Conservation (phyloP, 2,888 invertebrate species). For the Rhingia campestris region DNA sequence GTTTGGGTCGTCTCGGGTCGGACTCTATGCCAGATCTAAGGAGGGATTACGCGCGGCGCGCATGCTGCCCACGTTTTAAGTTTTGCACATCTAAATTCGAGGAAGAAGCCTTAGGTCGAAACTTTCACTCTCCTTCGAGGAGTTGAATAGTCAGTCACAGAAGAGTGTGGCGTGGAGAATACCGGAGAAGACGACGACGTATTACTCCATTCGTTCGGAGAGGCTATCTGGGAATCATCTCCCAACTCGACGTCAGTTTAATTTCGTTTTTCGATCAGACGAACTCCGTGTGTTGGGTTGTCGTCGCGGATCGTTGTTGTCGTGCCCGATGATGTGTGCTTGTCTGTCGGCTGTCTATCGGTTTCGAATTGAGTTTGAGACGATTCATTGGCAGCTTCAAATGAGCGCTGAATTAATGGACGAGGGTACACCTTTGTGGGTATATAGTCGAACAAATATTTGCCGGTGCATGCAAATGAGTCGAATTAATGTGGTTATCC, state of each 20-base stretch:
- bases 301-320: slow-evolving; percentile 18
- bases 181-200: slow-evolving; percentile 5
- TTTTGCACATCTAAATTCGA: slow-evolving; percentile 62
- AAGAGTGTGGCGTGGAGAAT: no score
- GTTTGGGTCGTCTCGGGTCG: slow-evolving; percentile 71
- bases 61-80: slow-evolving; percentile 70
- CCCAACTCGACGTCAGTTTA: slow-evolving; percentile 58
- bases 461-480: slow-evolving; percentile 38
- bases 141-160: not conserved
- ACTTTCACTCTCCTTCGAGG: slow-evolving; percentile 64
- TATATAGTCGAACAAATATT: slow-evolving; percentile 3
- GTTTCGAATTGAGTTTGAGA: slow-evolving; percentile 1
- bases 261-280: slow-evolving; percentile 48
- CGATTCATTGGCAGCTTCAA: slow-evolving; percentile 41
- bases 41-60: slow-evolving; percentile 21
- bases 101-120: slow-evolving; percentile 57
- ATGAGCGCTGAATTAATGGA: slow-evolving; percentile 27
- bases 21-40: slow-evolving; percentile 39
- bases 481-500: not conserved
- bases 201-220: slow-evolving; percentile 50
- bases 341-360: slow-evolving; percentile 62
- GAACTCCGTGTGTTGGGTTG: slow-evolving; percentile 22
- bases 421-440: not conserved
- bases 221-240: slow-evolving; percentile 72
- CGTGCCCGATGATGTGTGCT: slow-evolving; percentile 56